A percentile compares a stretch with the other conserved stretches of the same genome.
phyloP scores from a whole-genome alignment of 23 tunicate genomes.

The Clavelina lepadiformis region DNA sequence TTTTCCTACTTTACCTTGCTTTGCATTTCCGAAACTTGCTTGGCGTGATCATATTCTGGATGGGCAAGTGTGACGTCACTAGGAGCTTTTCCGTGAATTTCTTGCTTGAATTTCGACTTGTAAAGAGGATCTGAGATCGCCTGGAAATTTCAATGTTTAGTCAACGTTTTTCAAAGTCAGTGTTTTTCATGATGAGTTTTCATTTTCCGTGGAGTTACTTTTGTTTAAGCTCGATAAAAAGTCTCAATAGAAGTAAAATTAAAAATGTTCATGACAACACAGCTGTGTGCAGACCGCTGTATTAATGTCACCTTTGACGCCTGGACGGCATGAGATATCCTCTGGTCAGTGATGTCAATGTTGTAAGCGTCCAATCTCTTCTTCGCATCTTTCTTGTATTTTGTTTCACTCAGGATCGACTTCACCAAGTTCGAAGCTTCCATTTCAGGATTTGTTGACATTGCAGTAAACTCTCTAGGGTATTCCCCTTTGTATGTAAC shows the following conservation, averaged over 20 bases:
- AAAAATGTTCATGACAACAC: not conserved
- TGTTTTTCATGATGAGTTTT: no score
- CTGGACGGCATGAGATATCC: slow-evolving; percentile 48
- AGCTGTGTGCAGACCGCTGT: not conserved
- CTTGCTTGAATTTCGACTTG: slow-evolving; percentile 31
- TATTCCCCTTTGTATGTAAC: slow-evolving; percentile 33
- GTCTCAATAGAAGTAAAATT: no score
- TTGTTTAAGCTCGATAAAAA: no score
- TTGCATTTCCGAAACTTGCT: slow-evolving; percentile 36
- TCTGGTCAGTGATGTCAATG: slow-evolving; percentile 58
- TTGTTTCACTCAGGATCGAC: slow-evolving; percentile 35
- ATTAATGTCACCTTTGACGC: slow-evolving; percentile 47
- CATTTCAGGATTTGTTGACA: slow-evolving; percentile 71
- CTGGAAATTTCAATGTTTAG: no score
- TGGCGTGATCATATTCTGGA: slow-evolving; percentile 82
- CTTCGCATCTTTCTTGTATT: slow-evolving; percentile 68
- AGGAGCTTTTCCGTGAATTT: slow-evolving; percentile 67
- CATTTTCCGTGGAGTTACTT: no score
- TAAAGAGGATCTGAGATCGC: slow-evolving; percentile 34
- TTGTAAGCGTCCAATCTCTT: slow-evolving; percentile 67
- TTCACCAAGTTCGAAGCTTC: slow-evolving; percentile 45
- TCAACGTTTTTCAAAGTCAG: no score
- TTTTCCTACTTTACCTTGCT: slow-evolving; percentile 64
- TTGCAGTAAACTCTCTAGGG: slow-evolving; percentile 43
- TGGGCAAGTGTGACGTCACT: slow-evolving; percentile 71